Base-by-base conservation (phyloP, 2,113 vertebrate genomes). In the Pseudopodoces humilis region DNA sequence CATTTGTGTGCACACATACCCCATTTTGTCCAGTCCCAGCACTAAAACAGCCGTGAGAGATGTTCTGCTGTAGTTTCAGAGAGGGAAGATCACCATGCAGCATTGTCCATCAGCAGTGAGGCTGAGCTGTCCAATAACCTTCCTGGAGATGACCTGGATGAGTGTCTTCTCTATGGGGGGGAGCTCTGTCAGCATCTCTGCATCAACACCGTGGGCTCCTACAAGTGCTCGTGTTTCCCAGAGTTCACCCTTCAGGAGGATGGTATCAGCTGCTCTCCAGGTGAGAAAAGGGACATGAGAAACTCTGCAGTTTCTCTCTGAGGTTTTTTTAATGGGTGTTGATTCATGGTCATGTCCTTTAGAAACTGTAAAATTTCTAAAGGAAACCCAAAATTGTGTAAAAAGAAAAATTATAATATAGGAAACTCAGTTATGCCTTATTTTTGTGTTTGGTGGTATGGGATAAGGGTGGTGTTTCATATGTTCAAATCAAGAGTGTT, bases 171-270 rank as follows among this genome's bases (percentile, higher is more conserved):
- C 21, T 97, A 98, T 5, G 96, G 94, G 0, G 98, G 97, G 25
- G 98, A 98, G 62, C 98, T 99, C 86, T 98, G 98, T 46, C 98
- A 98, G 93, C 98, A 98, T 31, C 83, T 98, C 4, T 99, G 99
- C 92, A 97, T 98, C 97, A 99, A 99, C 94, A 98, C 98, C 0
- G 97, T 97, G 92, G 98, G 98, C 67, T 99, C 99, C 24, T 99
- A 99, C 94, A 98, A 69, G 94, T 99, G 99, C 33, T 97, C 97
- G 6, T 99, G 99, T 77, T 98, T 98, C 82, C 98, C 98, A 0
- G 98, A 98, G 62, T 99, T 98, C 96, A 84, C 70, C 7, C 97
- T 99, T 91, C 98, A 98, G 95, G 98, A 92, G 0, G 99, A 99
- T 22, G 98, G 98, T n/a, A 98, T 97, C 83, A 98, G 98, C 76